These are phyloP conservation scores for Neogobius melanostomus DNA, from an alignment of 2,113 vertebrate species.

Conservation along the genomic window DNA sequence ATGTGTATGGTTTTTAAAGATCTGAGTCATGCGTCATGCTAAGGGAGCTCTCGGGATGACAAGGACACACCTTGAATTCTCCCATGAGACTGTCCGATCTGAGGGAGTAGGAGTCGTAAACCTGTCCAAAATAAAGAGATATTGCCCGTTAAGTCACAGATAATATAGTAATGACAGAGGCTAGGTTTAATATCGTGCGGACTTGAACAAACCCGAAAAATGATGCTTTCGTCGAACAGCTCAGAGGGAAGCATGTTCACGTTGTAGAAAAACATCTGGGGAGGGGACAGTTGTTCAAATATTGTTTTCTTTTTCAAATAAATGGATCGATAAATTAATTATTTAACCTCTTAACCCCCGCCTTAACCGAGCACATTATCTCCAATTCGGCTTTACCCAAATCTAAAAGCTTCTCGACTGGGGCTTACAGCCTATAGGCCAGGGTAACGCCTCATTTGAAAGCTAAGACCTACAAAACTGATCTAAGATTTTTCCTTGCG, in stretches of 20 bases:
- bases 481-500: too few relatives aligned
- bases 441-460: too few relatives aligned
- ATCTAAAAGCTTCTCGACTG: too few relatives aligned
- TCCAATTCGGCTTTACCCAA: too few relatives aligned
- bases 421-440: too few relatives aligned
- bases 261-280: constrained; percentile 96
- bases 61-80: constrained; percentile 88
- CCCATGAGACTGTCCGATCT: constrained; percentile 91
- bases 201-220: constrained; percentile 83
- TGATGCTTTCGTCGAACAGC: constrained; percentile 88
- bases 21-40: background rate
- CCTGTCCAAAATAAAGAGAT: constrained; percentile 67
- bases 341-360: too few relatives aligned
- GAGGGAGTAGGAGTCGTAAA: constrained; percentile 89
- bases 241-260: constrained; percentile 89
- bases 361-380: too few relatives aligned
- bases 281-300: background rate
- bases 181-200: background rate
- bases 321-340: too few relatives aligned
- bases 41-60: background rate
- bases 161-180: background rate
- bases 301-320: background rate
- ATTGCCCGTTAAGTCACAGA: background rate
- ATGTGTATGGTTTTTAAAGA: background rate
- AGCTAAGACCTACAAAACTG: too few relatives aligned